Percentiles rank a stretch among this genome's conserved stretches.
These are phyloP conservation scores for Julus scandinavius DNA, from an alignment of 2,888 invertebrate species.

Conservation along the genomic window DNA sequence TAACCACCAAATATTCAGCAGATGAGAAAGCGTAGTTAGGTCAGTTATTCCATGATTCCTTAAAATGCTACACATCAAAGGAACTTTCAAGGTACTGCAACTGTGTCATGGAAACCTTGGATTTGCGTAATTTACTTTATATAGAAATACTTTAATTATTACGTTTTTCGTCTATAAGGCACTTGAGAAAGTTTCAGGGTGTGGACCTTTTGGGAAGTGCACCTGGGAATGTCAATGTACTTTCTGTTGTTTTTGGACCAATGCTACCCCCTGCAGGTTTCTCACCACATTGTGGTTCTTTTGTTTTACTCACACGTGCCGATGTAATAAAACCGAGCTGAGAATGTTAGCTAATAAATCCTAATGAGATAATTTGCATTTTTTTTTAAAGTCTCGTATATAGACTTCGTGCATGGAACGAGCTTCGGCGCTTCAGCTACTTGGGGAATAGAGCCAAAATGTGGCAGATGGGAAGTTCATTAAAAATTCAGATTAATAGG, in stretches of 20 bases:
- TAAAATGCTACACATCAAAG: too few relatives aligned
- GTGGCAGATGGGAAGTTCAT: constrained; percentile 45
- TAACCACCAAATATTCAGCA: too few relatives aligned
- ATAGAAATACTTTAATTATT: too few relatives aligned
- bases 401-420: neutral
- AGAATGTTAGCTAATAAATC: constrained; percentile 45
- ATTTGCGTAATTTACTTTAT: too few relatives aligned
- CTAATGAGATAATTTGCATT: constrained; percentile 46
- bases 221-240: constrained; percentile 40
- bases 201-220: constrained; percentile 44
- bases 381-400: constrained; percentile 26
- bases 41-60: too few relatives aligned
- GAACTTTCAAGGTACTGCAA: too few relatives aligned
- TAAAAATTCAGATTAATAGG: constrained; percentile 46
- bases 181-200: neutral
- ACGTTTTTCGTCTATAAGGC: neutral
- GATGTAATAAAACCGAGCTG: constrained; percentile 35
- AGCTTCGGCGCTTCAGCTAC: constrained; percentile 24
- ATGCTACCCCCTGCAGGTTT: constrained; percentile 34
- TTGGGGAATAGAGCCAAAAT: constrained; percentile 26
- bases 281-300: constrained; percentile 35
- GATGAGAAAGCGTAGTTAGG: too few relatives aligned
- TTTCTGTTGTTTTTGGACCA: constrained; percentile 36
- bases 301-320: constrained; percentile 45
- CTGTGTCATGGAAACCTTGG: too few relatives aligned